These are phyloP conservation scores for Heliconius charithonia DNA, from an alignment of 2,888 invertebrate species.

Conservation along the genomic window DNA sequence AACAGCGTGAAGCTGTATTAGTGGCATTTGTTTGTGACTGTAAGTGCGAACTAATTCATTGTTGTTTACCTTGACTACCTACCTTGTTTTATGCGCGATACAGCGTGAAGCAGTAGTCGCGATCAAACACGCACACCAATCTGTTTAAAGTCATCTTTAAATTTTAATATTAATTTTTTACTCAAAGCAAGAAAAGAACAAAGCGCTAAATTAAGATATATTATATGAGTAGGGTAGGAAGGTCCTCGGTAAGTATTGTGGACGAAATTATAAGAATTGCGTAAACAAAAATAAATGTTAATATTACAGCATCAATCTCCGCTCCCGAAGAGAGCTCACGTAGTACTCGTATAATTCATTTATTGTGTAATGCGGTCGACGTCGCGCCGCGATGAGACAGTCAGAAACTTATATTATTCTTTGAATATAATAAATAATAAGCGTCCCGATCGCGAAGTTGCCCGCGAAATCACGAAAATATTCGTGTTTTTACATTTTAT, in stretches of 20 bases:
- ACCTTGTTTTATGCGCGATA: neutral
- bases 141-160: neutral
- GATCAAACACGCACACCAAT: neutral
- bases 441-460: too few relatives aligned
- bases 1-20: too few relatives aligned
- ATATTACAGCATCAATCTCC: neutral
- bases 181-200: neutral
- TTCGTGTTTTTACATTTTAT: too few relatives aligned
- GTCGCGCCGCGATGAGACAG: too few relatives aligned
- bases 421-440: too few relatives aligned
- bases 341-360: neutral
- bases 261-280: neutral
- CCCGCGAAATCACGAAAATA: too few relatives aligned
- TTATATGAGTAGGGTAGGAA: neutral
- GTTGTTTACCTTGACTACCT: neutral
- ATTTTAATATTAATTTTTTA: neutral
- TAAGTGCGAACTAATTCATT: too few relatives aligned
- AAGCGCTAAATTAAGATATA: neutral
- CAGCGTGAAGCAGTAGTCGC: neutral
- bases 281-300: constrained; percentile 2
- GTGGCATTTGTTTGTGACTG: too few relatives aligned
- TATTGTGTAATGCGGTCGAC: too few relatives aligned
- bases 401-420: too few relatives aligned
- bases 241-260: neutral
- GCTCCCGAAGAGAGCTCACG: neutral